Conservation (phyloP, 2,113 vertebrate species). For the Catharus bicknelli region DNA sequence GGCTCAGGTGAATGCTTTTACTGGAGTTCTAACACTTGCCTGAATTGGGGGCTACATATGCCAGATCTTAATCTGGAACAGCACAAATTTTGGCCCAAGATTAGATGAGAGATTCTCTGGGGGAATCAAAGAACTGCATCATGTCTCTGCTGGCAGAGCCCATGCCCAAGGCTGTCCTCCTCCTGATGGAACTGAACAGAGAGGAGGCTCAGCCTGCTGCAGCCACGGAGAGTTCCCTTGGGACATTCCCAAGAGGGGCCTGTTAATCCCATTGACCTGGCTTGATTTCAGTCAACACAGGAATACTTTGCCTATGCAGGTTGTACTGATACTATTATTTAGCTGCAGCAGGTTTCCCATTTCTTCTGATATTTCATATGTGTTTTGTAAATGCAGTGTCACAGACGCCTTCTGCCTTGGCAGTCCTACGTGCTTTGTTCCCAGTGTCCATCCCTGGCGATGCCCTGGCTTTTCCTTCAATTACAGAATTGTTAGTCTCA, state of each 20-base stretch:
- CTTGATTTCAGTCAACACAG: background rate
- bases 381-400: background rate
- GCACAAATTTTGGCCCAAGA: background rate
- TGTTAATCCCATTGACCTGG: slow-evolving; percentile 11
- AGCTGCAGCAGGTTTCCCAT: background rate
- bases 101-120: background rate
- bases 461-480: background rate
- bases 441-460: background rate
- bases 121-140: background rate
- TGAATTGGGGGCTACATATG: background rate
- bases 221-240: background rate
- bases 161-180: rapidly evolving
- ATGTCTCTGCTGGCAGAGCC: background rate
- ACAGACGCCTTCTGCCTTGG: background rate
- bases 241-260: slow-evolving; percentile 1
- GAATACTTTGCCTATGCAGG: background rate
- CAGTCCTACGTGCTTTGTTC: background rate
- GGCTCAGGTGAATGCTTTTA: background rate
- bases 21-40: too few species aligned
- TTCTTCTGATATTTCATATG: background rate
- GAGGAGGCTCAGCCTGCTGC: background rate
- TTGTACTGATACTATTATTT: background rate
- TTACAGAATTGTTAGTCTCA: background rate
- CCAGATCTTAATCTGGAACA: background rate
- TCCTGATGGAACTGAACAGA: background rate